Base-by-base conservation (phyloP, 2,888 invertebrate genomes). In the Diaprepes abbreviatus region DNA sequence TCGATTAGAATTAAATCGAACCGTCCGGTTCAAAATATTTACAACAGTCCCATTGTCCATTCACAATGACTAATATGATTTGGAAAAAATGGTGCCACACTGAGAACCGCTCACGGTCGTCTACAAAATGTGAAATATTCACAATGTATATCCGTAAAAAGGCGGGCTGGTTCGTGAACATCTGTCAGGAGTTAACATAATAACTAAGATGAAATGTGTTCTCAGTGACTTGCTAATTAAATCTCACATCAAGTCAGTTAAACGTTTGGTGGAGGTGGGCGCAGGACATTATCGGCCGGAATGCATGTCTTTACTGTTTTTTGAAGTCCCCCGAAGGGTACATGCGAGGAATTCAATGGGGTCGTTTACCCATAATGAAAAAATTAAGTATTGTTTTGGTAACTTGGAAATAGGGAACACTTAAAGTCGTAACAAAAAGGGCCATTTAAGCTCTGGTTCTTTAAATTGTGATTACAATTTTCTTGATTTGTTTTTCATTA, bases 211-310 rank as follows among this genome's bases (percentile, higher is more conserved):
- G 77, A 78, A 76, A 78, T 74, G 76, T 75, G 75, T 76, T 77
- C 78, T 74, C 78, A 77, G 76, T 80, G 79, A 79, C 79, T 80
- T 79, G 79, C 79, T 79, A 79, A 79, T 79, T 79, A 79, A 79
- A 79, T 78, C 76, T 78, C 77, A 70, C 77, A 76, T 78, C 75
- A 73, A 76, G 75, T 68, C 73, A 73, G 72, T 35, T 36, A 48
- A 63, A 45, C 38, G 55, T 19, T 52, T 35, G 24, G 43, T 55
- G 57, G 43, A 54, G 54, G 60, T 62, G 62, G 60, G 21, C 19
- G 24, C n/a, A 16, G 33, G 31, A 45, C 3, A 12, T 14, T 7
- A 4, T 17, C 33, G 64, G 60, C 60, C 60, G 17, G 60, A 60
- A 60, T 60, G 40, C 43, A 31, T 24, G 40, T 31, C 28, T 12